A percentile compares a stretch with the other conserved stretches of the same genome.
Conservation (phyloP, 2,888 invertebrate genomes). For the Xylota sylvarum region DNA sequence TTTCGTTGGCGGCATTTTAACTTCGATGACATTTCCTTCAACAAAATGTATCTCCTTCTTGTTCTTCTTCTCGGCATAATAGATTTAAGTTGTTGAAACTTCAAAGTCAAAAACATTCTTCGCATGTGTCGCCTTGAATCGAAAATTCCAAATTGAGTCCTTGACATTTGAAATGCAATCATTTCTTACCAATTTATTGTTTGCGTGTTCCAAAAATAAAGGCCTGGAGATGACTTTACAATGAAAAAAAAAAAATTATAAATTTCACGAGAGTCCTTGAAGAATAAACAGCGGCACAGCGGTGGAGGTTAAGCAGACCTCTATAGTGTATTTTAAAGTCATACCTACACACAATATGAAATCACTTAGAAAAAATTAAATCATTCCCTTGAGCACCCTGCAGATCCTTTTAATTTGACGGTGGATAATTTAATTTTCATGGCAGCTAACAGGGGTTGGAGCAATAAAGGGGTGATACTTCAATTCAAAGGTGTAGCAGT, state of each 20-base stretch:
- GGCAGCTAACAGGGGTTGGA: neutral
- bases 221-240: neutral
- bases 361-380: conserved; percentile 6
- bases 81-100: neutral
- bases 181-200: conserved; percentile 3
- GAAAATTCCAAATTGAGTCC: conserved; percentile 5
- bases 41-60: too few species aligned
- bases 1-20: too few species aligned
- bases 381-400: neutral
- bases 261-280: neutral
- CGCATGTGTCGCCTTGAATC: neutral
- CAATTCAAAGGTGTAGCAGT: too few species aligned
- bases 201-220: neutral
- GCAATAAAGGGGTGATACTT: neutral
- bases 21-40: too few species aligned
- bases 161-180: conserved; percentile 34
- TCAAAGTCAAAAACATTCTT: conserved; percentile 14
- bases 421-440: neutral
- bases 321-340: neutral
- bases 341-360: neutral
- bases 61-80: neutral
- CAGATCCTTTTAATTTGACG: neutral
- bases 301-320: neutral
- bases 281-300: neutral
- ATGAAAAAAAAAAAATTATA: conserved; percentile 6